A percentile compares a stretch with the other conserved stretches of the same genome.
phyloP scores from a whole-genome alignment of 2,888 invertebrate genomes.

The Perdita meconis region DNA sequence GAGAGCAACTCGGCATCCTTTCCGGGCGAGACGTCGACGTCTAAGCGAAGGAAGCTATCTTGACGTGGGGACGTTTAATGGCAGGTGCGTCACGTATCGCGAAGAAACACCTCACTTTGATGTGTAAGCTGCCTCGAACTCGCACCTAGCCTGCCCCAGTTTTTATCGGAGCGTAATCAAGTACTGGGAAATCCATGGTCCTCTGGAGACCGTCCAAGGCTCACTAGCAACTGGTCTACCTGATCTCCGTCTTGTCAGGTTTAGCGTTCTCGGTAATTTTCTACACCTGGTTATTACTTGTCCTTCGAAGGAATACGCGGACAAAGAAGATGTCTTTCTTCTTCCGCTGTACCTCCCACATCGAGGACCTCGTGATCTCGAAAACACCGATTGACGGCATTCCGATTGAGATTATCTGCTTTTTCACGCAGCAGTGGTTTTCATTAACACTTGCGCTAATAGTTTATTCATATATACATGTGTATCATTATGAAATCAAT shows the following conservation, averaged over 20 bases:
- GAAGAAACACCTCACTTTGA: conserved; percentile 70
- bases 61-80: conserved; percentile 63
- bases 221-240: conserved; percentile 51
- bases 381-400: conserved; percentile 7
- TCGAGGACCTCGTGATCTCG: not conserved
- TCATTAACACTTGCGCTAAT: not conserved
- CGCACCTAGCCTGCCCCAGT: conserved; percentile 72
- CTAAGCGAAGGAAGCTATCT: conserved; percentile 49
- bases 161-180: conserved; percentile 73
- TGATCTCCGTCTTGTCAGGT: conserved; percentile 47
- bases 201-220: conserved; percentile 64
- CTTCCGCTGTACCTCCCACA: conserved; percentile 1
- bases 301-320: conserved; percentile 48
- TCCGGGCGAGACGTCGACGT: conserved; percentile 47
- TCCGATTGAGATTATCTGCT: not conserved
- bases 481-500: too few species aligned
- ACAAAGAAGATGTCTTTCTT: conserved; percentile 53
- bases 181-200: conserved; percentile 74
- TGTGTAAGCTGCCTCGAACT: conserved; percentile 59
- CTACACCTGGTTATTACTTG: conserved; percentile 63
- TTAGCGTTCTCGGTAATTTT: conserved; percentile 58
- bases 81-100: conserved; percentile 73
- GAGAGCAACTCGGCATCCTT: conserved; percentile 37
- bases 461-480: not conserved
- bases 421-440: not conserved